Evolutionary conservation across 2,797 vertebrate genomes (phyloP), one percentile per base, ranked within the genome.

Genomic region (Meda fulgida): DNA sequence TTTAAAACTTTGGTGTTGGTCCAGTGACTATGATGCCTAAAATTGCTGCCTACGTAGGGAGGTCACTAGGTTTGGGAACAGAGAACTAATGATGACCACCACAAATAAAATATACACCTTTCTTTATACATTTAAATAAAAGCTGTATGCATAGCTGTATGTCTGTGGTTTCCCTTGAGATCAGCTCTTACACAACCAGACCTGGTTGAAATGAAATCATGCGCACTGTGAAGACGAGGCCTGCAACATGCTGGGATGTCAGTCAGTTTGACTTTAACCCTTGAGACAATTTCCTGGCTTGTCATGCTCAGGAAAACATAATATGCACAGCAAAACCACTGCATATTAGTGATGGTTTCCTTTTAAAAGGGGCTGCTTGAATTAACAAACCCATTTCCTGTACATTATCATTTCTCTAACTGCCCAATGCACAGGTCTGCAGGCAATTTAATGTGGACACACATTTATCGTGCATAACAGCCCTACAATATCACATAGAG

Each of bases 191-290:
- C 66, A 84, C 48, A 60, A 70, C 19, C 38, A 70, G 83, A 71
- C 38, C 51, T 71, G 53, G n/a, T 13, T 36, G 72, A 71, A 84
- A 84, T 84, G 18, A 84, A 84, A 43, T 60, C 48, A 60, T 34
- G 51, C 29, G 11, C 21, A 21, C 29, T 18, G 11, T 58, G 48
- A 84, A 53, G 34, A 84, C n/a, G 26, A 83, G 46, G 71, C 36
- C 36, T 73, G 70, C 70, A 63, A 29, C 55, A 82, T 75, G 81
- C 29, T 51, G 70, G 71, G 81, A 53, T 83, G 71, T 83, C 81
- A 63, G 26, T 79, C 76, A 70, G 19, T 21, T 58, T 48, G 66
- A 71, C 75, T 70, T 70, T 48, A 84, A 84, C 83, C 29, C 76
- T 84, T 84, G 53, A 10, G 5, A 36, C 36, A 71, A 36, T 69